These are phyloP conservation scores for Caenorhabditis remanei DNA, from an alignment of 1,140 invertebrate species.

Conservation along the genomic window DNA sequence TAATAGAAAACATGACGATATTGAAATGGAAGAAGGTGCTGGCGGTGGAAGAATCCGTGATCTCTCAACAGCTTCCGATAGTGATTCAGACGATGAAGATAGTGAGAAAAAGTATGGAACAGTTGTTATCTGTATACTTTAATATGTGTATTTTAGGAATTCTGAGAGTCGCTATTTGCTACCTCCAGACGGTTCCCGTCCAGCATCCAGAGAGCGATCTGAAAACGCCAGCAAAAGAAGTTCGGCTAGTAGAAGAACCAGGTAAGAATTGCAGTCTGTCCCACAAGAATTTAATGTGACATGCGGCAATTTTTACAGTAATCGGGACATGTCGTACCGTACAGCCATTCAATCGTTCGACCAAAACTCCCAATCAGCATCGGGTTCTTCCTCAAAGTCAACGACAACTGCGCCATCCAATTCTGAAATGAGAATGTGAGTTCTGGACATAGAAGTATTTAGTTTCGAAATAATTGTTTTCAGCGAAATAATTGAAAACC, in stretches of 20 bases:
- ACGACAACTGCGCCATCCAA: constrained; percentile 9
- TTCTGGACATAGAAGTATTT: neutral
- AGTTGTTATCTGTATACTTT: neutral
- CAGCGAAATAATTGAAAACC: constrained; percentile 33
- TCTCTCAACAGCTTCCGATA: neutral
- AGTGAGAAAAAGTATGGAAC: constrained; percentile 8
- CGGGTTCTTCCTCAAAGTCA: constrained; percentile 30
- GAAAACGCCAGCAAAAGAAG: constrained; percentile 40
- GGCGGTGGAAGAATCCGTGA: neutral
- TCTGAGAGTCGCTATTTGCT: constrained; percentile 12
- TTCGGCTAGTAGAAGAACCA: constrained; percentile 2
- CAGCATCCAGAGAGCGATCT: constrained; percentile 30
- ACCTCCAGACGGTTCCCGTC: constrained; percentile 25
- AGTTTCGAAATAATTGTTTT: neutral
- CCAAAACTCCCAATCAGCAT: constrained; percentile 27
- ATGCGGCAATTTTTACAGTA: constrained; percentile 25
- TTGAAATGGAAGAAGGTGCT: constrained; percentile 37
- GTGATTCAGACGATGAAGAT: constrained; percentile 33
- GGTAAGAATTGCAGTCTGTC: neutral
- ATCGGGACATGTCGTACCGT: constrained; percentile 39
- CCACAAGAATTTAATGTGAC: neutral
- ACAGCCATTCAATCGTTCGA: constrained; percentile 34
- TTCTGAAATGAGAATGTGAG: constrained; percentile 44
- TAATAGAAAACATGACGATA: neutral
- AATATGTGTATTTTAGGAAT: neutral